These are phyloP conservation scores for Scelioninae gen. 2 DNA, from an alignment of 2,888 invertebrate genomes.

Conservation along the genomic window DNA sequence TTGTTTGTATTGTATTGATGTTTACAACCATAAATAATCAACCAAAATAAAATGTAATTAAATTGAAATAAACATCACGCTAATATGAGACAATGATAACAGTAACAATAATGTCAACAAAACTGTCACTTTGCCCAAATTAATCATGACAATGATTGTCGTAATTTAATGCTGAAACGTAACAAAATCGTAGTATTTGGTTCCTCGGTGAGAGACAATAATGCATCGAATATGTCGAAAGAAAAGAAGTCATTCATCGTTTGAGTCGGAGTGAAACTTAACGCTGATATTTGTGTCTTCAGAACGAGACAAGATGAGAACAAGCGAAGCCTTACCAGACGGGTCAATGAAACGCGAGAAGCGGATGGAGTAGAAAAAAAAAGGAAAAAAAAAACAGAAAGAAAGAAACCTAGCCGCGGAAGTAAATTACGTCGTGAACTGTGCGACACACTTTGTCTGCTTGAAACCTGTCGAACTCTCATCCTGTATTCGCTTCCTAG, in stretches of 20 bases:
- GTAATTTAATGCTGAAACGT: too few relatives aligned
- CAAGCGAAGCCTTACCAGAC: conserved; percentile 62
- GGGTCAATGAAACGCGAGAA: conserved; percentile 64
- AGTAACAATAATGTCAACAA: too few relatives aligned
- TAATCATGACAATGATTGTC: too few relatives aligned
- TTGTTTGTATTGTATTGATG: too few relatives aligned
- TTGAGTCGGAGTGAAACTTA: conserved; percentile 36
- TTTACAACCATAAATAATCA: too few relatives aligned
- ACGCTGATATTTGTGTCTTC: conserved; percentile 44
- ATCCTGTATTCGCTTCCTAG: conserved; percentile 37
- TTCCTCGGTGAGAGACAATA: conserved; percentile 12
- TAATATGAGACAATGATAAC: too few relatives aligned
- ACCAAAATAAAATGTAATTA: too few relatives aligned
- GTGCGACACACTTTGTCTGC: conserved; percentile 54
- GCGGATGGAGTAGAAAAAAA: conserved; percentile 46
- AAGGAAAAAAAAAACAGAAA: conserved; percentile 29
- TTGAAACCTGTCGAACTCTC: conserved; percentile 58
- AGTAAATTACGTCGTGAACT: conserved; percentile 56
- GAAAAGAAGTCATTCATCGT: conserved; percentile 22
- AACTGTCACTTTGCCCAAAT: too few relatives aligned
- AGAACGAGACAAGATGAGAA: conserved; percentile 56
- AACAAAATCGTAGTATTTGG: too few relatives aligned
- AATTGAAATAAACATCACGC: too few relatives aligned
- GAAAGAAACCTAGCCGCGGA: conserved; percentile 59
- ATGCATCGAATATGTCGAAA: conserved; percentile 14